Evolutionary conservation across 2,888 invertebrate genomes (phyloP), one percentile per base, ranked within the genome.

Genomic region (Dryobota labecula): DNA sequence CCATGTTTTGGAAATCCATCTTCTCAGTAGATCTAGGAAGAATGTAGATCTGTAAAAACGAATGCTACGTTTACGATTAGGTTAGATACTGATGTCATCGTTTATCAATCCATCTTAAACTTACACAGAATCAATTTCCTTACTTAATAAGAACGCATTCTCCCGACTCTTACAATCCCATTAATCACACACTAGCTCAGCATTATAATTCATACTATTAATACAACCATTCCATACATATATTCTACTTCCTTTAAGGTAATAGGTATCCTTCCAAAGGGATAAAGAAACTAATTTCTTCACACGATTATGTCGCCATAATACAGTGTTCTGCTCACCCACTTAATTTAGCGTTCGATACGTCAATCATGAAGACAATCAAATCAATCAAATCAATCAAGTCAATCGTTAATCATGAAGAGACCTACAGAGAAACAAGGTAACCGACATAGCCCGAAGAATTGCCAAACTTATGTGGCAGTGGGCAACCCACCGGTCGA

Each of bases 121-220:
- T 43, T n/a, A 65, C 33, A 11, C 13, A 36, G 13, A 69, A 43
- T 27, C 36, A 66, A 66, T 66, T 66, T 45, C 11, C 67, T 30
- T 13, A 9, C 9, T 33, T n/a, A 33, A 33, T 33, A n/a, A 15
- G 43, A 64, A 58, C 45, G 43, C 63, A 38, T 62, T 62, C 45
- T n/a, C 27, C 24, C 9, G 6, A 61, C 53, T 61, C 27, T 41
- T 49, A 51, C 20, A 45, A 62, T 45, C 18, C 67, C 49, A 76
- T 76, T 70, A 67, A 78, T 81, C 67, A 78, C 60, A 45, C 30
- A 41, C n/a, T 72, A 76, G 76, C 71, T 70, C 11, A 47, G 33
- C 38, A 69, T 72, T 67, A 72, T 67, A 27, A 76, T 76, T 73
- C 61, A 54, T 71, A 49, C 43, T 53, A 68, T 62, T 70, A 73